These are phyloP conservation scores for Sebastes diaconus DNA, from an alignment of 2,797 vertebrate genomes.

Conservation along the genomic window DNA sequence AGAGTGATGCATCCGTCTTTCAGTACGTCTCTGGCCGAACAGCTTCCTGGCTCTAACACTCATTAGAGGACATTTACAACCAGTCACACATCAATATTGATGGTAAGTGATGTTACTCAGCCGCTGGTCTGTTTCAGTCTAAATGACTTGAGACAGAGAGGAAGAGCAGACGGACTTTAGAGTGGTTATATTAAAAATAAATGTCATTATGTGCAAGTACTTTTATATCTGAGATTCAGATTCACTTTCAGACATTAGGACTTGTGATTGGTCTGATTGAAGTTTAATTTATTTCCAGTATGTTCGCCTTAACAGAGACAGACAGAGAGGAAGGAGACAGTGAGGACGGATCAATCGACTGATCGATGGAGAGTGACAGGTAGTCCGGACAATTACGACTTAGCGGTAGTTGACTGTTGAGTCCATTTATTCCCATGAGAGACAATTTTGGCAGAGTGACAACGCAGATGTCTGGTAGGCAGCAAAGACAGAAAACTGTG, in stretches of 20 bases:
- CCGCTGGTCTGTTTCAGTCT: conserved; percentile 24
- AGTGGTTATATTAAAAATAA: neutral
- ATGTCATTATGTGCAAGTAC: neutral
- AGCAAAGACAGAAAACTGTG: neutral
- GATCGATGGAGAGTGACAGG: neutral
- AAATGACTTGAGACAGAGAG: neutral
- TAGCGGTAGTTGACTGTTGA: neutral
- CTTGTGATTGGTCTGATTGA: no score
- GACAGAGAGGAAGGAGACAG: conserved; percentile 15
- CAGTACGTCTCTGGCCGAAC: conserved; percentile 8
- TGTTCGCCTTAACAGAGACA: conserved; percentile 1
- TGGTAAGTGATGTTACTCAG: conserved; percentile 42
- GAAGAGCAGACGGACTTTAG: neutral
- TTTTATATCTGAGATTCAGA: neutral
- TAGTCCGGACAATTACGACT: neutral
- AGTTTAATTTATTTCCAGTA: no score
- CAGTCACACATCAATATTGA: conserved; percentile 53
- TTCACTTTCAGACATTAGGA: neutral
- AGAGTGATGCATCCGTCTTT: conserved; percentile 30
- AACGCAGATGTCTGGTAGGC: neutral
- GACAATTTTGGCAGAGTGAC: neutral
- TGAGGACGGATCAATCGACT: neutral
- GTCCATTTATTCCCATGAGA: neutral
- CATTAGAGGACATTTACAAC: conserved; percentile 53
- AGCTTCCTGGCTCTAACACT: conserved; percentile 52